Evolutionary conservation across 2,113 vertebrate species (phyloP), one percentile per base, ranked within the genome.

Genomic region (Nyctereutes procyonoides): DNA sequence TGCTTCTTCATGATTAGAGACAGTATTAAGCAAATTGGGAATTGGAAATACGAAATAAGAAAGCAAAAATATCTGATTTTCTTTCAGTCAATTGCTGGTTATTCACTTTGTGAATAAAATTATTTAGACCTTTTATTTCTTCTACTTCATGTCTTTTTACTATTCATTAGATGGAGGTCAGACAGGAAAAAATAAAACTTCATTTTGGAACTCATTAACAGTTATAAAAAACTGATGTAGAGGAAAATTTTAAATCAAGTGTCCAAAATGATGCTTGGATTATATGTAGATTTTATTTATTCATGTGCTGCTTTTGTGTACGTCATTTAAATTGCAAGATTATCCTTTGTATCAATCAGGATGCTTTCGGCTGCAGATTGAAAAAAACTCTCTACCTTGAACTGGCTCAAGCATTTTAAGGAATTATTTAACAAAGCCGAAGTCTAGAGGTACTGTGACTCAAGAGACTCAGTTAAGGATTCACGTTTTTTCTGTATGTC

Each of bases 311-410:
- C 79, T 95, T 93, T 16, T 85, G 22, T 91, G 38, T 53, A 83
- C 62, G 82, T 93, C n/a, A 38, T 84, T 96, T 93, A 74, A 93
- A 84, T n/a, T 88, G 94, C 58, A 88, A 1, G 16, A 65, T 96
- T 93, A 71, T 85, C 71, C 19, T 89, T 81, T 58, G 8, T 92
- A 14, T 81, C 20, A 15, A 0, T 60, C 30, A 88, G 10, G 26
- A 53, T 88, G 20, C 22, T 88, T 86, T 53, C 69, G 62, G 28
- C 24, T 83, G 14, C n/a, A 81, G 63, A 13, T 43, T 62, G 32
- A 3, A 90, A 51, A 77, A 90, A 73, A 38, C 35, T 30, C 11
- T 62, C 11, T 62, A 7, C 48, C 22, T 88, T 13, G 26, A 13
- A 53, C 43, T 87, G 48, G 19, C 28, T 87, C 30, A 65, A 17